These are phyloP conservation scores for Eristalis tenax DNA, from an alignment of 2,888 invertebrate genomes.

Conservation along the genomic window DNA sequence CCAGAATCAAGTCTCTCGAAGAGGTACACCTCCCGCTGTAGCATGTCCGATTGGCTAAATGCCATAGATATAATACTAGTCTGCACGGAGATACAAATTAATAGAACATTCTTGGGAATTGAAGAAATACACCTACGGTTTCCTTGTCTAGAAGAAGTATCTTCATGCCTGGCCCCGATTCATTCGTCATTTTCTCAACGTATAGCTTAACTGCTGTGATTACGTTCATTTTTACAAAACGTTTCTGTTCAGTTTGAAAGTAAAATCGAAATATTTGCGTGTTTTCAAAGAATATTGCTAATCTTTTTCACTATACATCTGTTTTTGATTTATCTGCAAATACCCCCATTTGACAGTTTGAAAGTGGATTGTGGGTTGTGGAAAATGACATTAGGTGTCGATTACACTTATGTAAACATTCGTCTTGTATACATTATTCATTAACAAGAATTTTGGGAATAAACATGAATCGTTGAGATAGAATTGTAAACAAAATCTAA, in stretches of 20 bases:
- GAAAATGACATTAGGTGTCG: background rate
- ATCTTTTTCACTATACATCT: slow-evolving; percentile 31
- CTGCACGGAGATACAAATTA: slow-evolving; percentile 81
- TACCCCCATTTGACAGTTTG: slow-evolving; percentile 11
- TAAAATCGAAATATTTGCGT: slow-evolving; percentile 6
- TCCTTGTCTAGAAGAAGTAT: slow-evolving; percentile 98
- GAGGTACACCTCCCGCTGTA: slow-evolving; percentile 98
- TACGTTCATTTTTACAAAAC: slow-evolving; percentile 89
- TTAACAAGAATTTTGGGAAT: background rate
- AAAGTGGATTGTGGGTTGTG: slow-evolving; percentile 8
- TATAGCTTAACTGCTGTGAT: slow-evolving; percentile 96
- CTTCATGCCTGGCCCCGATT: slow-evolving; percentile 99
- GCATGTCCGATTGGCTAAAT: slow-evolving; percentile 98
- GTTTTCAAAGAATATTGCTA: slow-evolving; percentile 11
- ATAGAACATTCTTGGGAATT: slow-evolving; percentile 36
- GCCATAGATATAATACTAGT: slow-evolving; percentile 98
- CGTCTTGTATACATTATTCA: background rate
- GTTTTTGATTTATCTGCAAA: slow-evolving; percentile 1
- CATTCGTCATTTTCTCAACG: slow-evolving; percentile 97
- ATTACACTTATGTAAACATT: background rate
- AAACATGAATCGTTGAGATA: background rate
- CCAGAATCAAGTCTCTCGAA: slow-evolving; percentile 93
- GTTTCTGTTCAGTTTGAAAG: background rate
- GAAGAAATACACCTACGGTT: slow-evolving; percentile 85
- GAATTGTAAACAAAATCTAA: too few species aligned